Evolutionary conservation across 2,797 vertebrate genomes (phyloP).

Genomic region (Bovichtus variegatus): DNA sequence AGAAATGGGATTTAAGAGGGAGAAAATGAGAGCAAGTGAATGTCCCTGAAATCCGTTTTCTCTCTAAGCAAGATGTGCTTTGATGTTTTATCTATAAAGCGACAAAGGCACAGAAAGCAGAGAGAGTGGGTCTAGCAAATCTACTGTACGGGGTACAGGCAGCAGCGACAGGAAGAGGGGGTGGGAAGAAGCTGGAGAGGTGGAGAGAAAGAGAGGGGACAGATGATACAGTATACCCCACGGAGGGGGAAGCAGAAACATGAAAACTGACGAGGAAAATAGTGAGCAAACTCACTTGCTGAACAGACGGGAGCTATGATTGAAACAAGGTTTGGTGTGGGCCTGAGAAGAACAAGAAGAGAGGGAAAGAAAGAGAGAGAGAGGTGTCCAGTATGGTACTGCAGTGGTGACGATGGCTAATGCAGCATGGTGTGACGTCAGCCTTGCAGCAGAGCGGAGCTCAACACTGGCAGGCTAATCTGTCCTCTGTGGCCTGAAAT

Average conservation of each 20-base stretch:
- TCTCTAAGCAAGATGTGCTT: constrained; percentile 77
- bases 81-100: constrained; percentile 84
- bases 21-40: constrained; percentile 70
- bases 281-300: constrained; percentile 31
- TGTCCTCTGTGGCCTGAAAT: constrained; percentile 77
- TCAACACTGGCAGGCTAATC: constrained; percentile 74
- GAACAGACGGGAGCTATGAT: constrained; percentile 8
- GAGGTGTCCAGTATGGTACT: constrained; percentile 66
- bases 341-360: constrained; percentile 29
- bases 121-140: constrained; percentile 68
- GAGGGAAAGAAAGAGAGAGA: constrained; percentile 27
- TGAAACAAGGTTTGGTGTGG: constrained; percentile 27
- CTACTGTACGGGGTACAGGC: constrained; percentile 69
- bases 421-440: constrained; percentile 85
- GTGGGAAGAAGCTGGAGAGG: constrained; percentile 48
- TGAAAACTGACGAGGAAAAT: constrained; percentile 50
- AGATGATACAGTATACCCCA: constrained; percentile 47
- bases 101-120: constrained; percentile 75
- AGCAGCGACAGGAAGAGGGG: constrained; percentile 83
- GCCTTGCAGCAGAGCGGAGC: constrained; percentile 80
- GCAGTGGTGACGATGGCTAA: constrained; percentile 79
- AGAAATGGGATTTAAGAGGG: constrained; percentile 66
- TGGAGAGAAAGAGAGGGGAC: constrained; percentile 47
- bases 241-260: constrained; percentile 40
- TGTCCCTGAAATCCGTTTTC: constrained; percentile 74